Percentiles rank a stretch among this genome's conserved stretches.
phyloP scores from a whole-genome alignment of 2,113 vertebrate genomes.

The Formicarius rufipectus region DNA sequence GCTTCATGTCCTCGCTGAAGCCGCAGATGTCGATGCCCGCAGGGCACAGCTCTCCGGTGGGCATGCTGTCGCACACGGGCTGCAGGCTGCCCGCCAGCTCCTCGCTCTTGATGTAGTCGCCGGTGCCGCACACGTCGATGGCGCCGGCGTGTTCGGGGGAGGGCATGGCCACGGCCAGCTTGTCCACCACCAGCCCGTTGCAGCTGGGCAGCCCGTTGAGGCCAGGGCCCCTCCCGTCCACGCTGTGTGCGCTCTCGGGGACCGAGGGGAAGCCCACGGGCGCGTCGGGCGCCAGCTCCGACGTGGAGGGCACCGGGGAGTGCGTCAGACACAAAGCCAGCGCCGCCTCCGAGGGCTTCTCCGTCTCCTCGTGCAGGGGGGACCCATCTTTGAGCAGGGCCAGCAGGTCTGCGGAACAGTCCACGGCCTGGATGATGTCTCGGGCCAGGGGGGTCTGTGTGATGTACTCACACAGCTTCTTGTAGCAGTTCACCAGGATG shows the following conservation, averaged over 20 bases:
- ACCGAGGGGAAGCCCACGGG: slow-evolving; percentile 68
- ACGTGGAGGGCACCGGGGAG: slow-evolving; percentile 84
- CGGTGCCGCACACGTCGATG: slow-evolving; percentile 79
- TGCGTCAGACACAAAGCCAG: slow-evolving; percentile 82
- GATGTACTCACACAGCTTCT: slow-evolving; percentile 93
- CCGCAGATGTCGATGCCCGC: slow-evolving; percentile 87
- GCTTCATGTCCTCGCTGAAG: slow-evolving; percentile 91
- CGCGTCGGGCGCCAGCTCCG: slow-evolving; percentile 73
- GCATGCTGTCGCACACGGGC: slow-evolving; percentile 85
- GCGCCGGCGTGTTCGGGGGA: slow-evolving; percentile 82
- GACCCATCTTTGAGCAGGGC: slow-evolving; percentile 89
- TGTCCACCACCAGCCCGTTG: slow-evolving; percentile 87
- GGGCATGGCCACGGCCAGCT: slow-evolving; percentile 82
- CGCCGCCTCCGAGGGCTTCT: slow-evolving; percentile 76
- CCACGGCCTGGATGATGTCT: slow-evolving; percentile 84
- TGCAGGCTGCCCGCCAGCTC: slow-evolving; percentile 81
- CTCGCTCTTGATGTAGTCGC: slow-evolving; percentile 85
- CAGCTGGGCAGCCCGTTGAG: slow-evolving; percentile 90
- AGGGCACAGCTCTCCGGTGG: slow-evolving; percentile 82
- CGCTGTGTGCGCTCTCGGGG: slow-evolving; percentile 71
- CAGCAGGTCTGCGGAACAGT: slow-evolving; percentile 89
- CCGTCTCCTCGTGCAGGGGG: slow-evolving; percentile 78
- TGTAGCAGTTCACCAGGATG: slow-evolving; percentile 92
- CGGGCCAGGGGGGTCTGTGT: slow-evolving; percentile 87
- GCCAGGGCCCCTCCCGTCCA: slow-evolving; percentile 76